Percentiles rank a stretch among this genome's conserved stretches.
These are phyloP conservation scores for Semnornis frantzii DNA, from an alignment of 2,113 vertebrate species.

Conservation along the genomic window DNA sequence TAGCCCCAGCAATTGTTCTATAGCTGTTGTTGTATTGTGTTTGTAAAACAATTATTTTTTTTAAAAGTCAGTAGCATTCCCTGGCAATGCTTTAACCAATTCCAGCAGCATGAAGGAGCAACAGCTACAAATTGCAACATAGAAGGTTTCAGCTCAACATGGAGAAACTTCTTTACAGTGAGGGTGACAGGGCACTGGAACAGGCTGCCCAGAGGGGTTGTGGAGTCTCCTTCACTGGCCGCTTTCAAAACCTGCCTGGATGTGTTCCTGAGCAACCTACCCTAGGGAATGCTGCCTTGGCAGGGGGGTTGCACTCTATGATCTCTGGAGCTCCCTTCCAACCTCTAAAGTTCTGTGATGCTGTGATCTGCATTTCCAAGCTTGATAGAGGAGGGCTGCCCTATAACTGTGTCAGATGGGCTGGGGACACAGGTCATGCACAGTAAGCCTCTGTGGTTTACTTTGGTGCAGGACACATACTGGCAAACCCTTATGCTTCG, in stretches of 20 bases:
- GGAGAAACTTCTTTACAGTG: no score
- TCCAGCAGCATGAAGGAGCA: background rate
- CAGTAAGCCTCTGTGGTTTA: background rate
- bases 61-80: background rate
- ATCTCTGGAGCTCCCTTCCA: no score
- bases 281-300: no score
- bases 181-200: no score
- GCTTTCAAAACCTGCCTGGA: no score
- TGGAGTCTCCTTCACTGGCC: no score
- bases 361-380: background rate
- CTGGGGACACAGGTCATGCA: background rate
- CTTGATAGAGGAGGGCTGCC: background rate
- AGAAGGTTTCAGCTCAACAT: no score
- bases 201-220: no score
- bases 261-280: no score
- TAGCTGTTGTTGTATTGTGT: background rate
- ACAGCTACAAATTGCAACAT: no score
- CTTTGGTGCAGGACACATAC: background rate
- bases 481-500: background rate
- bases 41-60: background rate
- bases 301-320: no score
- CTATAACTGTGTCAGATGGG: background rate
- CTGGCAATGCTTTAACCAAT: background rate
- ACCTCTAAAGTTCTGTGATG: background rate
- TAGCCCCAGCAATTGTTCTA: background rate